These are phyloP conservation scores for Lycaena phlaeas DNA, from an alignment of 2,888 invertebrate genomes.

Conservation along the genomic window DNA sequence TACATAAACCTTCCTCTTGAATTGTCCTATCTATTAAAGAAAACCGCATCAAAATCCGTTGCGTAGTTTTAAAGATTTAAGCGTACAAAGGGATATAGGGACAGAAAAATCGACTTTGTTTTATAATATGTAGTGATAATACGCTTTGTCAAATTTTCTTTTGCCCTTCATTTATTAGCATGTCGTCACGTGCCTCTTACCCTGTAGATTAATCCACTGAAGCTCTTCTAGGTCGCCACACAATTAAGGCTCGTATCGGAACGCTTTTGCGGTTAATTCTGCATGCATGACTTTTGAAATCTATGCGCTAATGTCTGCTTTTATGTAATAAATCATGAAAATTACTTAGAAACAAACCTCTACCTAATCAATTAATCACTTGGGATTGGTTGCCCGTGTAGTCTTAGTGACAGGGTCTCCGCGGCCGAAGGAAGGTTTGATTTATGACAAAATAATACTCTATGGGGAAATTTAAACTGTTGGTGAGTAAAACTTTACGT, in stretches of 20 bases:
- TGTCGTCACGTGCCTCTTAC: constrained; percentile 24
- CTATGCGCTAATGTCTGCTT: constrained; percentile 21
- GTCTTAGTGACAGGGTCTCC: constrained; percentile 44
- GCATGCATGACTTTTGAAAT: constrained; percentile 19
- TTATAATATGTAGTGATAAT: too few species aligned
- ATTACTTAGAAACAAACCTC: constrained; percentile 50
- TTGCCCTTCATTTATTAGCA: constrained; percentile 21
- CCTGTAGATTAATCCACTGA: constrained; percentile 25
- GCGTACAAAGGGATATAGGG: too few species aligned
- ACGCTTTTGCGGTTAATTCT: constrained; percentile 16
- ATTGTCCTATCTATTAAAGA: too few species aligned
- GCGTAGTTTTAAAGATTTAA: too few species aligned
- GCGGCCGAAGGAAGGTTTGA: constrained; percentile 52
- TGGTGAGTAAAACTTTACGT: constrained; percentile 16
- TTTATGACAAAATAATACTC: constrained; percentile 65
- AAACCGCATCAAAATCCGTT: too few species aligned
- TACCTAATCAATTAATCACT: constrained; percentile 67
- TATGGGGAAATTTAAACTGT: constrained; percentile 43
- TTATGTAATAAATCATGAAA: constrained; percentile 55
- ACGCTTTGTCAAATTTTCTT: too few species aligned
- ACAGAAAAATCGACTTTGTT: too few species aligned
- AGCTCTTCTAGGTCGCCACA: constrained; percentile 19
- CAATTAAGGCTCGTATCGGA: constrained; percentile 18
- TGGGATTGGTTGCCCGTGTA: constrained; percentile 43
- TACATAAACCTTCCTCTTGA: too few species aligned